Percentiles rank a stretch among this genome's conserved stretches.
These are phyloP conservation scores for Manis crassicaudata DNA, from an alignment of 2,797 vertebrate genomes.

Conservation along the genomic window DNA sequence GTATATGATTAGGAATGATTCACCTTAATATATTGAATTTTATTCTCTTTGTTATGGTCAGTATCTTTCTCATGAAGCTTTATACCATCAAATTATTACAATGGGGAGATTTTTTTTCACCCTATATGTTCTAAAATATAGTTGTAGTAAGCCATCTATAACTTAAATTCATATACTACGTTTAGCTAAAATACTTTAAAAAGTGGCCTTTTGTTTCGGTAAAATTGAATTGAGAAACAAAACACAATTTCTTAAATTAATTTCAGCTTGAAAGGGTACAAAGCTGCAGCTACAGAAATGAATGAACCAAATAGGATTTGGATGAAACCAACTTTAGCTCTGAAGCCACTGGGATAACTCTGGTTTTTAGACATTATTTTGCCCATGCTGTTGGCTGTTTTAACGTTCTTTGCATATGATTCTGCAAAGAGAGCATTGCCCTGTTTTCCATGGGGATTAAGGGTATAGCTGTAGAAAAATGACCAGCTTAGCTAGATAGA, in stretches of 20 bases:
- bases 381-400: not conserved
- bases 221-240: constrained; percentile 62
- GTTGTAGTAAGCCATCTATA: not conserved
- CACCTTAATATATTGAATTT: not conserved
- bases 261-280: constrained; percentile 51
- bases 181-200: constrained; percentile 63
- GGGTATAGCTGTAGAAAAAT: not conserved
- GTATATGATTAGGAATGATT: not conserved
- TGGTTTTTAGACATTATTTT: constrained; percentile 45
- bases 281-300: constrained; percentile 51
- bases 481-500: not conserved
- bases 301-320: constrained; percentile 65
- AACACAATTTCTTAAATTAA: constrained; percentile 74
- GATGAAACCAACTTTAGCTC: constrained; percentile 54
- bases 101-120: not conserved
- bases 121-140: not conserved
- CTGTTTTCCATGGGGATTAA: constrained; percentile 27
- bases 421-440: not conserved
- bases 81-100: not conserved
- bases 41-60: not conserved
- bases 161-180: constrained; percentile 39
- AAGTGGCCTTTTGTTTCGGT: constrained; percentile 22
- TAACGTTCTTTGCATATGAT: constrained; percentile 37
- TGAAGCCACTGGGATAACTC: constrained; percentile 16
- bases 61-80: not conserved